Conservation (phyloP, 2,797 vertebrate species). For the Tokudaia muenninki region DNA sequence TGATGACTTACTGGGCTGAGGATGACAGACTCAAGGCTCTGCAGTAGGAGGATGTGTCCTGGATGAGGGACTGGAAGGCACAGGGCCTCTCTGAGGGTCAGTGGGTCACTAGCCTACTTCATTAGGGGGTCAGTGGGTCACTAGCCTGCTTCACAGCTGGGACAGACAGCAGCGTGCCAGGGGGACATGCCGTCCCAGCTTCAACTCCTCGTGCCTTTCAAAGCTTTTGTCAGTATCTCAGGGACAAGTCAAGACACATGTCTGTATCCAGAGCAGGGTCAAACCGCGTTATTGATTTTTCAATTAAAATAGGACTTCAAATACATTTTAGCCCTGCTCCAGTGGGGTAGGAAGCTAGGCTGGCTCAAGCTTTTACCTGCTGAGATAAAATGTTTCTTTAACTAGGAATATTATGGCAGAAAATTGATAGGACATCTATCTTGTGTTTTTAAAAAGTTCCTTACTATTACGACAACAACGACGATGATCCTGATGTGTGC, state of each 20-base stretch:
- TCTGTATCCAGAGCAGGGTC: neutral
- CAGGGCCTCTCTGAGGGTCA: neutral
- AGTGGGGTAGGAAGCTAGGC: neutral
- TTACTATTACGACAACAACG: neutral
- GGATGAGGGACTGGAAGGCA: neutral
- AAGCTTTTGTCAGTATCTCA: neutral
- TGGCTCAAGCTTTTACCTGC: neutral
- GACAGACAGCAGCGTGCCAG: neutral
- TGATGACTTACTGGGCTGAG: neutral
- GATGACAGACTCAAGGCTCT: neutral
- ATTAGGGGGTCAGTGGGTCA: neutral
- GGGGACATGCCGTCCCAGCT: neutral
- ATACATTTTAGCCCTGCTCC: neutral
- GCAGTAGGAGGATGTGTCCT: neutral
- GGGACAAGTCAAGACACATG: neutral
- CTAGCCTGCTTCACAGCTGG: neutral
- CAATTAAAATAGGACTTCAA: conserved; percentile 1
- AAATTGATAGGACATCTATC: neutral
- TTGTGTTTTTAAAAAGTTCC: neutral
- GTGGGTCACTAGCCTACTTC: neutral
- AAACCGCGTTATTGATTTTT: neutral
- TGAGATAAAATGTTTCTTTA: neutral
- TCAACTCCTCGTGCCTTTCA: neutral
- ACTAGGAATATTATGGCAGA: neutral
- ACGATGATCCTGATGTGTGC: neutral